Evolutionary conservation across 92 coral and sea anemone genomes (phyloP).

Genomic region (Actinostola sp.): DNA sequence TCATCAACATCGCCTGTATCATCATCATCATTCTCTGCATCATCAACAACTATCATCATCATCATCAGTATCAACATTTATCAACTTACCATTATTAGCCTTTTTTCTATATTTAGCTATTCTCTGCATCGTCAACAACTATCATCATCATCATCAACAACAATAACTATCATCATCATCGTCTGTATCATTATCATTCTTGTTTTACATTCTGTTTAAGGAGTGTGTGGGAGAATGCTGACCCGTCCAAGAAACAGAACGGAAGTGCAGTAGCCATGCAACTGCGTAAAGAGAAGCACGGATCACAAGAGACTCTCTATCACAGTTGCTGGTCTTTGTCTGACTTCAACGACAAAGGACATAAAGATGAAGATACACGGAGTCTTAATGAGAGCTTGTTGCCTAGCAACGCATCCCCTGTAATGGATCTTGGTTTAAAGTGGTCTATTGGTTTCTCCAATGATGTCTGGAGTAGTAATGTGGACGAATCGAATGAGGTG

Average conservation of each 20-base stretch:
- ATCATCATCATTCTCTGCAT: too few relatives aligned
- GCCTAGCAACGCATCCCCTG: conserved; percentile 69
- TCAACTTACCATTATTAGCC: too few relatives aligned
- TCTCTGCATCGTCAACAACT: too few relatives aligned
- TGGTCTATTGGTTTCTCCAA: conserved; percentile 61
- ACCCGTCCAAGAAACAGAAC: conserved; percentile 31
- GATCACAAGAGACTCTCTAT: conserved; percentile 95
- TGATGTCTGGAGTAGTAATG: conserved; percentile 77
- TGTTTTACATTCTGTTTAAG: conserved; percentile 27
- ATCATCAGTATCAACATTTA: too few relatives aligned
- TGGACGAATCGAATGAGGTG: conserved; percentile 52
- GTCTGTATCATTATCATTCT: background rate
- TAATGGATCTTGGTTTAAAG: conserved; percentile 82
- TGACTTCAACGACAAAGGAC: conserved; percentile 60
- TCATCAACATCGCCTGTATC: too few relatives aligned
- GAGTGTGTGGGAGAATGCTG: conserved; percentile 94
- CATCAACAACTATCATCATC: too few relatives aligned
- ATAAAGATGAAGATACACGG: conserved; percentile 72
- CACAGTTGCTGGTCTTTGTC: conserved; percentile 98
- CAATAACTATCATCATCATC: too few relatives aligned
- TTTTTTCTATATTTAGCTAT: too few relatives aligned
- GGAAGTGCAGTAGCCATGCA: conserved; percentile 25
- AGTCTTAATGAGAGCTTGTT: conserved; percentile 76
- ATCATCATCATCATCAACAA: too few relatives aligned
- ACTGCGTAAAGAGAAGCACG: conserved; percentile 63